These are phyloP conservation scores for Conchocele bisecta DNA, from an alignment of 2,888 invertebrate genomes.

Conservation along the genomic window DNA sequence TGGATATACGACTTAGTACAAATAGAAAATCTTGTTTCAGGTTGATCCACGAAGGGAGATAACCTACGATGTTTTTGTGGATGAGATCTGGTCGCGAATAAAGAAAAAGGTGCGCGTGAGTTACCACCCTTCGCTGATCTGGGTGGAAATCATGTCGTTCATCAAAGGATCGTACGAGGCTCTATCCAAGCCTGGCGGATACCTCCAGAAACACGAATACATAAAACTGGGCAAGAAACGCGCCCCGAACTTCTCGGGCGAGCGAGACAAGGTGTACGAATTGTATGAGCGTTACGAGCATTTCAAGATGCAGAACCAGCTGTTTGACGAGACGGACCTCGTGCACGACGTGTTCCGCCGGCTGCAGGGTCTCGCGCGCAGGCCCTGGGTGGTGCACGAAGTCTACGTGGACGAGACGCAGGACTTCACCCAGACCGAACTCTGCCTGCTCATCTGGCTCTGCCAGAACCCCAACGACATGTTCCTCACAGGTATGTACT, in stretches of 20 bases:
- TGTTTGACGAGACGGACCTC: slow-evolving; percentile 74
- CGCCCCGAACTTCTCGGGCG: slow-evolving; percentile 70
- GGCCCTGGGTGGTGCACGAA: slow-evolving; percentile 67
- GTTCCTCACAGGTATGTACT: slow-evolving; percentile 71
- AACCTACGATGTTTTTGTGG: slow-evolving; percentile 73
- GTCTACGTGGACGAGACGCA: slow-evolving; percentile 79
- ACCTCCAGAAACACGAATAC: slow-evolving; percentile 63
- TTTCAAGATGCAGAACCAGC: slow-evolving; percentile 53
- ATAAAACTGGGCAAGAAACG: slow-evolving; percentile 66
- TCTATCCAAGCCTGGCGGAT: slow-evolving; percentile 58
- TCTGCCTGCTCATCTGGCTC: slow-evolving; percentile 72
- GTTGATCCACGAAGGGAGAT: slow-evolving; percentile 71
- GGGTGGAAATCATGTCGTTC: slow-evolving; percentile 79
- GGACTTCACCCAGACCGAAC: slow-evolving; percentile 78
- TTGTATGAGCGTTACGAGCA: slow-evolving; percentile 64
- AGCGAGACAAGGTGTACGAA: slow-evolving; percentile 64
- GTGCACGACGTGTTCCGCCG: slow-evolving; percentile 60
- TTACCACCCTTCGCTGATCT: slow-evolving; percentile 74
- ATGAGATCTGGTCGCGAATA: slow-evolving; percentile 73
- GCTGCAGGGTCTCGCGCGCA: slow-evolving; percentile 28
- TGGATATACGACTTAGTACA: too few species aligned
- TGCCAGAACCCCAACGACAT: slow-evolving; percentile 76
- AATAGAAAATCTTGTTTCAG: too few species aligned
- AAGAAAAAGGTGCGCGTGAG: slow-evolving; percentile 28
- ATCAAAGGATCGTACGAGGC: slow-evolving; percentile 75